A percentile compares a stretch with the other conserved stretches of the same genome.
These are phyloP conservation scores for Parnassius glacialis DNA, from an alignment of 2,888 invertebrate species.

Conservation along the genomic window DNA sequence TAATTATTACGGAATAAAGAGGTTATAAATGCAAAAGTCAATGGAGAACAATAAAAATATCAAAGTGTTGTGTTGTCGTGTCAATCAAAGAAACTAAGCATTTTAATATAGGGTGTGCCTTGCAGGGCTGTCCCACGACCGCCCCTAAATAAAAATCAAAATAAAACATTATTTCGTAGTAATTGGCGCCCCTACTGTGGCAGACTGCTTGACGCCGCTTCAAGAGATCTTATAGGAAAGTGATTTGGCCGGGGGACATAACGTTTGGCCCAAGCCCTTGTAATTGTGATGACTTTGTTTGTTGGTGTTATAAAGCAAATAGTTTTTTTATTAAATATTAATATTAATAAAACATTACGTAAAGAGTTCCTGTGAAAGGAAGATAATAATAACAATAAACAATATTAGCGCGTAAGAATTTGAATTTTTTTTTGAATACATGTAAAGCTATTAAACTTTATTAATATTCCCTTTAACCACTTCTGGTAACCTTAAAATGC, in stretches of 20 bases:
- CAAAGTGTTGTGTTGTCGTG: conserved; percentile 46
- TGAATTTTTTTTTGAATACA: no score
- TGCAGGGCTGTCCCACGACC: conserved; percentile 77
- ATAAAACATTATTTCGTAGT: conserved; percentile 75
- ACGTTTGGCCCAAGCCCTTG: conserved; percentile 49
- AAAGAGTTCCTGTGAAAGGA: neutral
- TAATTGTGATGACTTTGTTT: conserved; percentile 63
- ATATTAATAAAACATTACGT: neutral
- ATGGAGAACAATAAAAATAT: conserved; percentile 62
- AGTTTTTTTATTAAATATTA: conserved; percentile 6
- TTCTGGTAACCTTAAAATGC: no score
- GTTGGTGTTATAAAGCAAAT: conserved; percentile 38
- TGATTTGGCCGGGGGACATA: conserved; percentile 52
- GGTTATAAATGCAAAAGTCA: conserved; percentile 61
- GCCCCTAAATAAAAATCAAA: conserved; percentile 79
- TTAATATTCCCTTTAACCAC: no score
- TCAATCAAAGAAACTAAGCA: conserved; percentile 71
- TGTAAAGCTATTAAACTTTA: no score
- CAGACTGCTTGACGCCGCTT: conserved; percentile 70
- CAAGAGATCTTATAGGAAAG: conserved; percentile 75
- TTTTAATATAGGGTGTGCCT: conserved; percentile 75
- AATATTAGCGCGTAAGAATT: no score
- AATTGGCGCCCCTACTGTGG: conserved; percentile 77
- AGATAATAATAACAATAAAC: no score
- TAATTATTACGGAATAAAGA: conserved; percentile 27